Base-by-base conservation (phyloP, 1,140 invertebrate genomes). In the Drosophila auraria region DNA sequence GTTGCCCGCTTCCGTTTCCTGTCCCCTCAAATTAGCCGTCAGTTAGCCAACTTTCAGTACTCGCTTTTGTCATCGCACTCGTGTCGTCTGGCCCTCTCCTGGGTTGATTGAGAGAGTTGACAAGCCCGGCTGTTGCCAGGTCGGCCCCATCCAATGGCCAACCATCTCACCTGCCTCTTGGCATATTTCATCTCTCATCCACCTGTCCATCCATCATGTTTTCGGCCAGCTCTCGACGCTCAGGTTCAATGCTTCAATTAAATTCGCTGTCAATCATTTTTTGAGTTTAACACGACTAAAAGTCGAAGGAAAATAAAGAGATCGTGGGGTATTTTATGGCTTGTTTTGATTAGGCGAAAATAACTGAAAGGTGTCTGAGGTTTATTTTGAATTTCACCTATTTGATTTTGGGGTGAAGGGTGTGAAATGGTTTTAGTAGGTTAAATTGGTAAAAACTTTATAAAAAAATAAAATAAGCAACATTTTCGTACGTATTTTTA, bases 241-340 rank as follows among this genome's bases (percentile, higher is more conserved):
- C 58, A 59, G 69, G 78, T 78, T 84, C 82, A 87, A 75, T 74
- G 81, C 81, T 89, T 87, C 84, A 87, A 87, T 89, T 87, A 84
- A 87, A 81, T 72, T 72, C 50, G 54, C 81, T 89, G 84, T 87
- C 84, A 87, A 87, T 87, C 84, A 87, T 75, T 73, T 80, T 57
- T 54, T 20, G 51, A 23, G 66, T 50, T 56, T 59, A 49, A 54
- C 66, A 63, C 47, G 53, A 36, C 33, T 3, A 36, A 36, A 11
- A 33, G 36, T 2, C 17, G 8, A 62, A 45, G 30, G 36, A 54
- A 71, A 45, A 33, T 61, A 12, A 53, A 60, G 60, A 62, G 53
- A 53, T 57, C 45, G 63, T 60, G 62, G 63, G 64, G 49, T 66
- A 51, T 65, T 87, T 87, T 82, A 61, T 83, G 74, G 75, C 62